These are phyloP conservation scores for Entelurus aequoreus DNA, from an alignment of 2,113 vertebrate species.

Conservation along the genomic window DNA sequence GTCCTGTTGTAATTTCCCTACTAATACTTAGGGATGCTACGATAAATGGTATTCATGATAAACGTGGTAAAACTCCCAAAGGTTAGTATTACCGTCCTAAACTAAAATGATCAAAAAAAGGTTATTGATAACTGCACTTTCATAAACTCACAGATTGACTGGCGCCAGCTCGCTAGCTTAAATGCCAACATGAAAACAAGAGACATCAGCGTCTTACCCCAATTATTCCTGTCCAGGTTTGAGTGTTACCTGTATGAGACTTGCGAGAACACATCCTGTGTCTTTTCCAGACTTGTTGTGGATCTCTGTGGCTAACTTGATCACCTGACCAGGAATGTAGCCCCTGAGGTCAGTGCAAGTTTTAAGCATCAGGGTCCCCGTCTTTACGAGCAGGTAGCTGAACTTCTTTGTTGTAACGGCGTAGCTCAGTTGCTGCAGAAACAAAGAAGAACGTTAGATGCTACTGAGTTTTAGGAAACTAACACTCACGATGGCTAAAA, in stretches of 20 bases:
- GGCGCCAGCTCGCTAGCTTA: too few species aligned
- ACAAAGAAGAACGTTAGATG: not conserved
- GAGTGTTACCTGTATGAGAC: slow-evolving; percentile 85
- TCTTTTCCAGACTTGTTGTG: slow-evolving; percentile 95
- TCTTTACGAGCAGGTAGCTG: slow-evolving; percentile 94
- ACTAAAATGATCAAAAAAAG: too few species aligned
- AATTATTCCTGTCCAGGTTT: not conserved
- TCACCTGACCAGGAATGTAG: slow-evolving; percentile 88
- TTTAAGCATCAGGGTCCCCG: slow-evolving; percentile 82
- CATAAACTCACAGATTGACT: too few species aligned
- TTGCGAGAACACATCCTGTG: slow-evolving; percentile 85
- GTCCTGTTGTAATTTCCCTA: too few species aligned
- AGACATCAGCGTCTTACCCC: too few species aligned
- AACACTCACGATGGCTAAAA: not conserved
- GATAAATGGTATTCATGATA: too few species aligned
- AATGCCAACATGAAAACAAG: too few species aligned
- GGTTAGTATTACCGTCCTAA: too few species aligned
- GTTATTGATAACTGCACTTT: too few species aligned
- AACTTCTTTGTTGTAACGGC: slow-evolving; percentile 87
- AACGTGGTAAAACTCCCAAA: too few species aligned
- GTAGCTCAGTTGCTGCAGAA: slow-evolving; percentile 78
- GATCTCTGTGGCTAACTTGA: slow-evolving; percentile 83
- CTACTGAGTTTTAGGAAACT: not conserved
- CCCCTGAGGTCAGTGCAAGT: slow-evolving; percentile 83
- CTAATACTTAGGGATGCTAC: too few species aligned